Percentiles rank a stretch among this genome's conserved stretches.
Conservation (phyloP, 92 coral and sea anemone species). For the Umimayanthus chanpuru region DNA sequence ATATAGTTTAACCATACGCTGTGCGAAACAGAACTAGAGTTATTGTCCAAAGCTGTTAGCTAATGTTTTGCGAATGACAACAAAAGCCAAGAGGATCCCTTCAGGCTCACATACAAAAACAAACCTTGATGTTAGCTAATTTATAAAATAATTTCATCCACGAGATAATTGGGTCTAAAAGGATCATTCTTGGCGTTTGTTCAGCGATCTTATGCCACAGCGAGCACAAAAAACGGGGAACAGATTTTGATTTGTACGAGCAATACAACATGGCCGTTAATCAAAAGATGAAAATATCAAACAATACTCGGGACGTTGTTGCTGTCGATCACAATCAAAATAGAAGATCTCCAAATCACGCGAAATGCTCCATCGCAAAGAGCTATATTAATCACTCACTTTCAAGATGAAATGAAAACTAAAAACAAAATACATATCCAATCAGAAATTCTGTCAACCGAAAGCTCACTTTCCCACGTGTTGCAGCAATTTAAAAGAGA, state of each 20-base stretch:
- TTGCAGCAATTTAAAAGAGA: not conserved
- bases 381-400: slow-evolving; percentile 28
- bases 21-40: slow-evolving; percentile 4
- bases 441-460: not conserved
- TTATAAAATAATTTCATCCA: slow-evolving; percentile 18
- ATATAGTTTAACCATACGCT: not conserved
- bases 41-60: not conserved
- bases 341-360: slow-evolving; percentile 30
- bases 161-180: slow-evolving; percentile 22
- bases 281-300: not conserved
- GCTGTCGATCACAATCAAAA: slow-evolving; percentile 46
- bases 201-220: not conserved
- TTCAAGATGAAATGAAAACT: slow-evolving; percentile 25
- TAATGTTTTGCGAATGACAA: slow-evolving; percentile 35
- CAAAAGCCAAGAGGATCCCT: slow-evolving; percentile 27
- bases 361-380: slow-evolving; percentile 36
- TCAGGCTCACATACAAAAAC: slow-evolving; percentile 9
- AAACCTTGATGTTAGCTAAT: slow-evolving; percentile 17
- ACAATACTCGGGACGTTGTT: slow-evolving; percentile 34
- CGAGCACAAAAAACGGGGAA: slow-evolving; percentile 2
- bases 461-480: slow-evolving; percentile 22
- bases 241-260: slow-evolving; percentile 21
- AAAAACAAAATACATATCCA: not conserved
- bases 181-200: not conserved
- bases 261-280: slow-evolving; percentile 37